These are phyloP conservation scores for Cheirogaleus medius DNA, from an alignment of 2,113 vertebrate genomes.

Conservation along the genomic window DNA sequence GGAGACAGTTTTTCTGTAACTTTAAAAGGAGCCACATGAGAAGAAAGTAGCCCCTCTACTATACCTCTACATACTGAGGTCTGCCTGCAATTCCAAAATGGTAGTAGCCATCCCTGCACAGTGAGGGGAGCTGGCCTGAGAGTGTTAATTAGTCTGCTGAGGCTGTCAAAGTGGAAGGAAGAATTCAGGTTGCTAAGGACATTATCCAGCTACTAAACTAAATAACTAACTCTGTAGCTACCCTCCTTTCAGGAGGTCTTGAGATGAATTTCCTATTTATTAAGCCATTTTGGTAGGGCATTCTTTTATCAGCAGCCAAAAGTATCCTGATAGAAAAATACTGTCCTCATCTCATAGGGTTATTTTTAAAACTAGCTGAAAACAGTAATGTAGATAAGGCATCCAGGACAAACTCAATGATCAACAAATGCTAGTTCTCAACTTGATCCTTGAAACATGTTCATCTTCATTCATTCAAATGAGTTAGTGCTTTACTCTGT, in stretches of 20 bases:
- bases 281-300: background rate
- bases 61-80: background rate
- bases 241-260: background rate
- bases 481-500: background rate
- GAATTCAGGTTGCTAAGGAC: background rate
- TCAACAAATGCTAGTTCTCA: background rate
- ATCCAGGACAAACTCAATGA: background rate
- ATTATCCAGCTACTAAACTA: background rate
- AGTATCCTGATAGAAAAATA: slow-evolving; percentile 13
- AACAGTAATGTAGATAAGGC: background rate
- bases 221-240: background rate
- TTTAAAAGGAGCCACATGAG: background rate
- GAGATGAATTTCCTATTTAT: background rate
- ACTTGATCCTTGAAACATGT: background rate
- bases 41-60: background rate
- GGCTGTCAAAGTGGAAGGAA: background rate
- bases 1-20: background rate
- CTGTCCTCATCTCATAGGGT: background rate
- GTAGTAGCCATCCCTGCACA: background rate
- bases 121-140: background rate
- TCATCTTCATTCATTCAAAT: background rate
- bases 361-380: slow-evolving; percentile 17
- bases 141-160: background rate
- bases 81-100: background rate
- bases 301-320: background rate